These are phyloP conservation scores for Psophia crepitans DNA, from an alignment of 2,113 vertebrate genomes.

Conservation along the genomic window DNA sequence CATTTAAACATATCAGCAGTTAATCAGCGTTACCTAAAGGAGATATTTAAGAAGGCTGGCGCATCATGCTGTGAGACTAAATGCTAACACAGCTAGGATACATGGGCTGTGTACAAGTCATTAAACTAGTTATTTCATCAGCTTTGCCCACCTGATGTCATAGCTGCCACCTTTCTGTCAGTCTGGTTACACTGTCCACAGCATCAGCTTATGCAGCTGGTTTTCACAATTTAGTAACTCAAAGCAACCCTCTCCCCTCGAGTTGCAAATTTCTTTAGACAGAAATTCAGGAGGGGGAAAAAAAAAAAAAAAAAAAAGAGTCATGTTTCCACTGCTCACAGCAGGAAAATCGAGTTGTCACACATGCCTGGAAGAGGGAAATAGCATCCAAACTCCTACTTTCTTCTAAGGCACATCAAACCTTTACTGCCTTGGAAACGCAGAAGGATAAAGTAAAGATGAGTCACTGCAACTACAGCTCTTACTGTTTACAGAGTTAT, in stretches of 20 bases:
- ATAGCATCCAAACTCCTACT: not conserved
- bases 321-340: not conserved
- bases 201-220: not conserved
- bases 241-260: not conserved
- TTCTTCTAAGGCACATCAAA: not conserved
- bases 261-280: not conserved
- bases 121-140: not conserved
- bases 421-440: not conserved
- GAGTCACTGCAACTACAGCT: not conserved
- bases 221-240: not conserved
- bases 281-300: not conserved
- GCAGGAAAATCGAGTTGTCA: not conserved
- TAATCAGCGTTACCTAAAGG: not conserved
- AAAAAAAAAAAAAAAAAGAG: not conserved
- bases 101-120: rapidly evolving
- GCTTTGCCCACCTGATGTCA: not conserved
- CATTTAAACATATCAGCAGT: constrained; percentile 38
- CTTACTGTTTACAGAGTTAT: not conserved
- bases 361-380: not conserved
- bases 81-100: not conserved
- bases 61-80: not conserved
- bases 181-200: not conserved
- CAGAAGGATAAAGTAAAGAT: not conserved
- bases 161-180: not conserved
- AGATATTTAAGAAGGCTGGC: not conserved